Evolutionary conservation across 2,888 invertebrate genomes (phyloP), one percentile per base, ranked within the genome.

Genomic region (Archips xylosteana): DNA sequence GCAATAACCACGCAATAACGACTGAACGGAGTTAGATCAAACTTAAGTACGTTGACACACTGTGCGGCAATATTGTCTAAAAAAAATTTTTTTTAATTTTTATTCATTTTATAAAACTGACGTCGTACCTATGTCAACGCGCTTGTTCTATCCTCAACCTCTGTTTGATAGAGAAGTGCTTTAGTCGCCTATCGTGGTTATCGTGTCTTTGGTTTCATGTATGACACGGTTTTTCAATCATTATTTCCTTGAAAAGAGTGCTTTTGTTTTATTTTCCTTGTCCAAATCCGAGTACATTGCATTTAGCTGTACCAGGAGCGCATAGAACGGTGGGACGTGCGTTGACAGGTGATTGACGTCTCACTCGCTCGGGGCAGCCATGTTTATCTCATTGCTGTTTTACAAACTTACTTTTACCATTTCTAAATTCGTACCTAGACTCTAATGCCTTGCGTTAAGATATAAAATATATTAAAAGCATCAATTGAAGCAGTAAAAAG

Each of bases 261-360:
- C 2, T 64, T 64, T 65, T 36, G 45, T 45, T 34, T 65, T 65
- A 9, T 54, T 54, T 70, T 54, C 13, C 34, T 13, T 76, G 77
- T 77, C 82, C 82, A 85, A 85, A 86, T 85, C 87, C 85, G 85
- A 83, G 87, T 87, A 87, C 89, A 91, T 89, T 89, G 84, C 82
- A 78, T 87, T 84, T 80, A 82, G 81, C 82, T 81, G 87, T 92
- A 92, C 92, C 86, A 91, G 90, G 90, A 90, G 91, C 80, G 87
- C 89, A 92, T 90, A 87, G 87, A 85, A 87, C 85, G 45, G 81
- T 87, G 89, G 89, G 90, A 92, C 90, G 86, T 89, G 60, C 87
- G 91, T 83, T 92, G 94, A 94, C 94, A 92, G 90, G 87, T 94
- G 94, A 94, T 94, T 94, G 94, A 94, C 94, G 83, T 91, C 94